A percentile compares a stretch with the other conserved stretches of the same genome.
Evolutionary conservation across 2,888 invertebrate genomes (phyloP).

Genomic region (Lacanobia wlatinum): DNA sequence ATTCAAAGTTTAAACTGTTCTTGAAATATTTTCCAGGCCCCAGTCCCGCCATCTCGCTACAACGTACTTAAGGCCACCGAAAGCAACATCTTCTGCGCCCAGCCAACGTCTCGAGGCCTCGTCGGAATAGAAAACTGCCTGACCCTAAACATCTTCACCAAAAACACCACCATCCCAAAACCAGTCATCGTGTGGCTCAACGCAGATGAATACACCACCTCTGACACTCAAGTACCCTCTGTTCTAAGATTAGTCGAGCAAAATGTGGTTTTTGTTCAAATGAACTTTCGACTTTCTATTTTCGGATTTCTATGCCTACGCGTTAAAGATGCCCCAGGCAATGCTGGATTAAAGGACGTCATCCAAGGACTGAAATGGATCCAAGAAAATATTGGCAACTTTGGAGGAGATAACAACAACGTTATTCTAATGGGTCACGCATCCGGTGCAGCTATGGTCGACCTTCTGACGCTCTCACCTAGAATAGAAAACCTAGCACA

Average conservation of each 20-base stretch:
- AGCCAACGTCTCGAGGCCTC: conserved; percentile 78
- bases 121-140: conserved; percentile 85
- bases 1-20: conserved; percentile 40
- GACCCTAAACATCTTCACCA: conserved; percentile 80
- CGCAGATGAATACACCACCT: conserved; percentile 79
- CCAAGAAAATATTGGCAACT: conserved; percentile 89
- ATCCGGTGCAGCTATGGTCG: conserved; percentile 92
- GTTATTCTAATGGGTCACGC: conserved; percentile 95
- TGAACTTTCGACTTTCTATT: conserved; percentile 94
- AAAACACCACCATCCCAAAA: conserved; percentile 73
- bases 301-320: conserved; percentile 93
- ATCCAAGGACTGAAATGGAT: conserved; percentile 95
- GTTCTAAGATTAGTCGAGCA: conserved; percentile 92
- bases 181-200: conserved; percentile 85
- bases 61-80: conserved; percentile 74
- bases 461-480: conserved; percentile 82
- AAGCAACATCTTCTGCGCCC: conserved; percentile 78
- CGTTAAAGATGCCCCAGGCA: conserved; percentile 93
- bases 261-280: conserved; percentile 91
- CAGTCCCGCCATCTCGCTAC: conserved; percentile 60
- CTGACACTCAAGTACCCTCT: conserved; percentile 71
- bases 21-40: conserved; percentile 68
- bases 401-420: conserved; percentile 92
- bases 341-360: conserved; percentile 96
- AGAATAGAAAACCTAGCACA: conserved; percentile 76